Base-by-base conservation (phyloP, 2,113 vertebrate genomes). In the Lepidothrix coronata region DNA sequence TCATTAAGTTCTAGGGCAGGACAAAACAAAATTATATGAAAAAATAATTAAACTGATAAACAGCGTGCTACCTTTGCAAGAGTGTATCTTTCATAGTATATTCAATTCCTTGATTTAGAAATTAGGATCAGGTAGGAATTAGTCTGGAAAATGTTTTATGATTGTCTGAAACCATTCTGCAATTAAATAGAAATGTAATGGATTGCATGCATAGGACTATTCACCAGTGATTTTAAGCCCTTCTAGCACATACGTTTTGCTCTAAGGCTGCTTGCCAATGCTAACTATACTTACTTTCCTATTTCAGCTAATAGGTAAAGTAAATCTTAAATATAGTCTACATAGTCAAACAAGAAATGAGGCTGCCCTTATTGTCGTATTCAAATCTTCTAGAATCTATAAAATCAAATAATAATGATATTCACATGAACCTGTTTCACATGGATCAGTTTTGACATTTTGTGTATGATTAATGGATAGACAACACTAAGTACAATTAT, bases 21-120 rank as follows among this genome's bases (percentile, higher is more conserved):
- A 96, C 88, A 95, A 95, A 96, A 91, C 73, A 41, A 96, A 95
- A 86, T 94, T 88, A 54, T 76, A 35, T 73, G 89, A 79, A 95
- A 92, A 14, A 88, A 43, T 24, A 67, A 66, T n/a, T 80, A 71
- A 89, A 66, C 66, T 82, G 63, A 93, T 91, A 96, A 97, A 88
- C 33, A 95, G 16, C 62, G 67, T 81, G 52, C 52, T 57, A 83
- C 90, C 4, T 89, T 84, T 94, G 27, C 54, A 91, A 92, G 87
- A 83, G 41, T 33, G 11, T 65, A 67, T 91, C 57, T 94, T 91
- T 55, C 65, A 37, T 55, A 21, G 30, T 68, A 85, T 73, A 67
- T 85, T 95, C 20, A 97, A 72, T 89, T 88, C 71, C n/a, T 88
- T 55, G 51, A 43, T 79, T 97, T 75, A 72, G 67, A 77, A 21